A percentile compares a stretch with the other conserved stretches of the same genome.
phyloP scores from a whole-genome alignment of 2,888 invertebrate genomes.

The Microdon myrmicae region DNA sequence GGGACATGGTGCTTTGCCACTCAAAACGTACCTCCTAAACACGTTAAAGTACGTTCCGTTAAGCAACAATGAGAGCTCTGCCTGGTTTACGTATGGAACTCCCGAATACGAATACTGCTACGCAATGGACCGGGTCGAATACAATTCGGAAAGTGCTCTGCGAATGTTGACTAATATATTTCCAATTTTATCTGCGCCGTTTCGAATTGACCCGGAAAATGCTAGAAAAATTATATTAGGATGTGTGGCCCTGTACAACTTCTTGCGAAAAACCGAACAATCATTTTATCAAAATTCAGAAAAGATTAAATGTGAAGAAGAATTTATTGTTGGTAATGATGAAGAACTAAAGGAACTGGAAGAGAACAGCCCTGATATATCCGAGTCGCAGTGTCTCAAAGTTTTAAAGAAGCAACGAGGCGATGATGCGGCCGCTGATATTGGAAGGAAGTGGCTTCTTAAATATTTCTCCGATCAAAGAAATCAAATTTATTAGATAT shows the following conservation, averaged over 20 bases:
- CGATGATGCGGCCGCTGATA: constrained; percentile 58
- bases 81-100: constrained; percentile 40
- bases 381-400: constrained; percentile 60
- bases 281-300: constrained; percentile 61
- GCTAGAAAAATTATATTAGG: constrained; percentile 62
- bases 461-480: constrained; percentile 53
- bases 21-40: constrained; percentile 60
- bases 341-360: constrained; percentile 61
- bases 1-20: constrained; percentile 59
- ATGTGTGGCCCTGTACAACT: constrained; percentile 64
- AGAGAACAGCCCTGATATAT: constrained; percentile 61
- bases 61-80: constrained; percentile 46
- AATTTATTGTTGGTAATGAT: constrained; percentile 60
- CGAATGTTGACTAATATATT: constrained; percentile 63
- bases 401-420: constrained; percentile 58
- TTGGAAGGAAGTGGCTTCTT: constrained; percentile 59
- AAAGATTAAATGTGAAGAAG: constrained; percentile 60
- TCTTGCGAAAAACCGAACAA: constrained; percentile 62
- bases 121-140: constrained; percentile 55
- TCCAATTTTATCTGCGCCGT: constrained; percentile 61
- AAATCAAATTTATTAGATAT: constrained; percentile 43
- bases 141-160: constrained; percentile 56
- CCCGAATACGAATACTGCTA: constrained; percentile 52
- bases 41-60: constrained; percentile 54
- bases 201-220: constrained; percentile 61